Percentiles rank a stretch among this genome's conserved stretches.
Evolutionary conservation across 2,113 vertebrate species (phyloP).

Genomic region (Oncorhynchus masou): DNA sequence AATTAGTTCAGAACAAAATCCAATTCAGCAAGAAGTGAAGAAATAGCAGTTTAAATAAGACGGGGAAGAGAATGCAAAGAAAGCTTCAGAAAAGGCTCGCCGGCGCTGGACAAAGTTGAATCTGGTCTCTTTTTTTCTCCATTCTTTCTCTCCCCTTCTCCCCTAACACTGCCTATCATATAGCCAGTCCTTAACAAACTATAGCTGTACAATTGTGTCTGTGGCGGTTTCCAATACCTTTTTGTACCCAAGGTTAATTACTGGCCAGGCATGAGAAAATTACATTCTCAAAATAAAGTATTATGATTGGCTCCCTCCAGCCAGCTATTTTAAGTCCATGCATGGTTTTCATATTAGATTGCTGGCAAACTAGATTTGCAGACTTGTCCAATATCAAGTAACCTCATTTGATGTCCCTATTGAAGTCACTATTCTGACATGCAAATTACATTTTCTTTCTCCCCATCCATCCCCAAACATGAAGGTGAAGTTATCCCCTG

Average conservation of each 20-base stretch:
- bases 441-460: constrained; percentile 64
- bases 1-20: constrained; percentile 77
- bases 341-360: constrained; percentile 71
- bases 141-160: constrained; percentile 43
- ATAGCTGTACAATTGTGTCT: constrained; percentile 70
- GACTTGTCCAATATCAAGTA: constrained; percentile 76
- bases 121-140: constrained; percentile 50
- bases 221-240: constrained; percentile 74
- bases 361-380: constrained; percentile 73
- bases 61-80: constrained; percentile 63
- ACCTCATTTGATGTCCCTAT: constrained; percentile 75
- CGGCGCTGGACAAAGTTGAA: constrained; percentile 72
- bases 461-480: constrained; percentile 56
- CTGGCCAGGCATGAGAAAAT: constrained; percentile 79
- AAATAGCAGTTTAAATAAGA: constrained; percentile 79
- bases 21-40: constrained; percentile 78
- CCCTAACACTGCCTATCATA: constrained; percentile 54
- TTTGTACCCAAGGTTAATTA: constrained; percentile 82
- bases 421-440: constrained; percentile 74
- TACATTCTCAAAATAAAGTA: constrained; percentile 81
- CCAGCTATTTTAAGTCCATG: constrained; percentile 73
- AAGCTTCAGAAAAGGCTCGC: constrained; percentile 41
- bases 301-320: constrained; percentile 71
- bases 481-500: constrained; percentile 69
- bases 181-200: constrained; percentile 71